phyloP scores from a whole-genome alignment of 2,797 vertebrate genomes.

The Alcedo quadribrachys region DNA sequence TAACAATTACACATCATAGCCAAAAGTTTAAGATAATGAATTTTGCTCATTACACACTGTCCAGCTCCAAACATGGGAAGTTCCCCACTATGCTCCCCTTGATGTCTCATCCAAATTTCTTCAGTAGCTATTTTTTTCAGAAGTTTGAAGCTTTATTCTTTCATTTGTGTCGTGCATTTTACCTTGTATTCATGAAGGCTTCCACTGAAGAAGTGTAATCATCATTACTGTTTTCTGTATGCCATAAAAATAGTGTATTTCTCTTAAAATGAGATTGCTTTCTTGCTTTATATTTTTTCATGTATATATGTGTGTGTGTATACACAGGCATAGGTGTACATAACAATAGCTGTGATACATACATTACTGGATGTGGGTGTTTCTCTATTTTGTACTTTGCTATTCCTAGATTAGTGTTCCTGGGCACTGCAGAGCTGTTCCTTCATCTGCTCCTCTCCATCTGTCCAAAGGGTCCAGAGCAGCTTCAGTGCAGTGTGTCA shows the following conservation, averaged over 20 bases:
- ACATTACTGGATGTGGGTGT: not conserved
- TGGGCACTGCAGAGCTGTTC: not conserved
- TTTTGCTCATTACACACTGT: conserved; percentile 58
- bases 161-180: conserved; percentile 8
- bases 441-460: not conserved
- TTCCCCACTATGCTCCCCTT: not conserved
- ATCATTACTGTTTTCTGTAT: conserved; percentile 48
- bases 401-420: not conserved
- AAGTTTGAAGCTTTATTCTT: conserved; percentile 18
- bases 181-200: conserved; percentile 38
- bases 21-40: conserved; percentile 77
- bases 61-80: conserved; percentile 36
- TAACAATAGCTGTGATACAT: not conserved
- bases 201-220: conserved; percentile 47
- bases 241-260: conserved; percentile 45
- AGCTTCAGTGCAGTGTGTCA: not conserved
- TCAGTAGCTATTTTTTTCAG: conserved; percentile 6
- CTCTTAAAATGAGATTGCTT: conserved; percentile 44
- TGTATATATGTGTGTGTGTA: not conserved
- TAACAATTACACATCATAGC: conserved; percentile 76
- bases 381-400: not conserved
- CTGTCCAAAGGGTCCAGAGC: not conserved
- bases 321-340: not conserved
- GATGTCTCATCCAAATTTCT: conserved; percentile 19
- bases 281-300: conserved; percentile 1